phyloP scores from a whole-genome alignment of 1,140 invertebrate genomes.

The Drosophila bipectinata region DNA sequence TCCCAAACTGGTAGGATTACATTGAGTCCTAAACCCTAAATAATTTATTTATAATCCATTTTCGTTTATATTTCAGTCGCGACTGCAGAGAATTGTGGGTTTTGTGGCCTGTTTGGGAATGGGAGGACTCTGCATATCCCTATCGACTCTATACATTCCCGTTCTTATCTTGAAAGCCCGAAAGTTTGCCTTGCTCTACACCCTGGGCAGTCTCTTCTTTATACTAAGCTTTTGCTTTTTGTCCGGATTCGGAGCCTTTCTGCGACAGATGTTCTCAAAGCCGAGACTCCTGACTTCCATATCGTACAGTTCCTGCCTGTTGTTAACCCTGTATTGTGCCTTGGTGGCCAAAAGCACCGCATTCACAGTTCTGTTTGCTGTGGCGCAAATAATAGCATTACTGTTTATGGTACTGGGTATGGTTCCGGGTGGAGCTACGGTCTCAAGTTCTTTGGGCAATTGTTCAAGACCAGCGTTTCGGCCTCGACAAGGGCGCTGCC shows the following conservation, averaged over 20 bases:
- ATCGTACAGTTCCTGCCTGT: conserved; percentile 92
- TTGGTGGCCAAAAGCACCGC: conserved; percentile 94
- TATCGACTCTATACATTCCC: conserved; percentile 95
- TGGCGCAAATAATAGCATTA: conserved; percentile 93
- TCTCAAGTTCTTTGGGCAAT: conserved; percentile 94
- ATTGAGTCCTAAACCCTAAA: not conserved
- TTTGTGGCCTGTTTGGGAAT: conserved; percentile 93
- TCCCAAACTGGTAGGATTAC: conserved; percentile 87
- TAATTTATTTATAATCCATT: not conserved
- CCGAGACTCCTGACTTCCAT: conserved; percentile 92
- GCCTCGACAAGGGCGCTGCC: conserved; percentile 87
- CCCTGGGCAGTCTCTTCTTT: conserved; percentile 95
- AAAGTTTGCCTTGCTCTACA: conserved; percentile 97
- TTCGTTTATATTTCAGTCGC: conserved; percentile 85
- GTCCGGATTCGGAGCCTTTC: conserved; percentile 95
- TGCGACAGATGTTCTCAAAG: conserved; percentile 94
- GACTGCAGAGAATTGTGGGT: conserved; percentile 93
- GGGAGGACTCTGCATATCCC: conserved; percentile 94
- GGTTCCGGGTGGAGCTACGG: conserved; percentile 95
- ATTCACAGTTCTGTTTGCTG: conserved; percentile 93
- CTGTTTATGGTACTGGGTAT: conserved; percentile 95
- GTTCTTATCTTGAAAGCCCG: conserved; percentile 95
- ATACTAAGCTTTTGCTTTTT: conserved; percentile 94
- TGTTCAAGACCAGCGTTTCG: conserved; percentile 92
- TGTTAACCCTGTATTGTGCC: conserved; percentile 96